Evolutionary conservation across 1,140 invertebrate species (phyloP).

Genomic region (Pygmarrhopalites habei): DNA sequence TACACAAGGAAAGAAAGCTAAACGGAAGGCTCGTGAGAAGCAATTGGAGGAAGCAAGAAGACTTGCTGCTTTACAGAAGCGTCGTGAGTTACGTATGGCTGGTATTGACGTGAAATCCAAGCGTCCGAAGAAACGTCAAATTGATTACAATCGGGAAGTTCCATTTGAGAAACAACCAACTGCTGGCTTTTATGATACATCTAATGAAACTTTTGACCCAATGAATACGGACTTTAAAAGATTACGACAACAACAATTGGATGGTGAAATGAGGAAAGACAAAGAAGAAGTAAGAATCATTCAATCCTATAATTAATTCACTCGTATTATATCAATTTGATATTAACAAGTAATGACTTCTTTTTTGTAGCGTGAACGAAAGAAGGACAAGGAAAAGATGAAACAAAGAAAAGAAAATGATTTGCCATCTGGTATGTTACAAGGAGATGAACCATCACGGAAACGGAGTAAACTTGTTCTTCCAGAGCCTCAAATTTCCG

Average conservation of each 20-base stretch:
- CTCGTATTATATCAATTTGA: background rate
- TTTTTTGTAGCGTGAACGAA: constrained; percentile 56
- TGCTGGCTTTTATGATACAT: constrained; percentile 87
- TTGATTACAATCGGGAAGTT: constrained; percentile 97
- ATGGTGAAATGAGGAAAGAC: constrained; percentile 81
- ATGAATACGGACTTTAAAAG: constrained; percentile 80
- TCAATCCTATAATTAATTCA: background rate
- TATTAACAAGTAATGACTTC: background rate
- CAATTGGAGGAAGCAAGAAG: constrained; percentile 95
- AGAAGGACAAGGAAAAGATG: constrained; percentile 85
- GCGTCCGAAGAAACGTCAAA: constrained; percentile 70
- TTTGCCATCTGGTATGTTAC: constrained; percentile 81
- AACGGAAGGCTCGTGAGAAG: constrained; percentile 96
- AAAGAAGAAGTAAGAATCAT: constrained; percentile 64
- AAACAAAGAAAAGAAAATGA: constrained; percentile 95
- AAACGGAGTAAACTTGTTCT: constrained; percentile 94
- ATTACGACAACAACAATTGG: constrained; percentile 83
- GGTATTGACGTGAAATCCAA: constrained; percentile 79
- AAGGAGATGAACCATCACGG: constrained; percentile 78
- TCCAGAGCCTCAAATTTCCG: constrained; percentile 94
- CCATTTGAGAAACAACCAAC: constrained; percentile 93
- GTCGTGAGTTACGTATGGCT: constrained; percentile 90
- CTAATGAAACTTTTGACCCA: constrained; percentile 78
- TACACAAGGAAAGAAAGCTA: constrained; percentile 99
- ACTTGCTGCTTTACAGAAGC: constrained; percentile 91